These are phyloP conservation scores for Garra rufa DNA, from an alignment of 2,113 vertebrate species.

Conservation along the genomic window DNA sequence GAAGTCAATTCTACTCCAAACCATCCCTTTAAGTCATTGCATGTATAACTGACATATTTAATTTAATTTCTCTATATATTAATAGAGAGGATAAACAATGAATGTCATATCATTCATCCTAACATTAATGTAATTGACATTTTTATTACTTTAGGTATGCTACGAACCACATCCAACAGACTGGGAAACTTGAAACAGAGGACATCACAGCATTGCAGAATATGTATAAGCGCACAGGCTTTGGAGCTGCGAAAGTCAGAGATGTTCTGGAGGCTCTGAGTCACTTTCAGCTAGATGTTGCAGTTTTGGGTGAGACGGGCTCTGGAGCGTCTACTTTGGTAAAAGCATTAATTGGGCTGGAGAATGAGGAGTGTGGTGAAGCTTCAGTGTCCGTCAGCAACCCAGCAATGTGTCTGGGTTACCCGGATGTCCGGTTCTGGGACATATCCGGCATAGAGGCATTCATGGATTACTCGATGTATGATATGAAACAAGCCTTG, in stretches of 20 bases:
- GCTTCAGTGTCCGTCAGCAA: neutral
- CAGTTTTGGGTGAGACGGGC: slow-evolving; percentile 44
- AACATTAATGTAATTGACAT: neutral
- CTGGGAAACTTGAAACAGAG: slow-evolving; percentile 23
- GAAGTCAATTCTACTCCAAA: no score
- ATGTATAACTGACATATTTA: neutral
- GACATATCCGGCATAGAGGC: slow-evolving; percentile 41
- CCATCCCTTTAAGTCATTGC: neutral
- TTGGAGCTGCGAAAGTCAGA: slow-evolving; percentile 25
- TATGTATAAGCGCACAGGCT: slow-evolving; percentile 3
- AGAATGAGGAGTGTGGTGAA: neutral
- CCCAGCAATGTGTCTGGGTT: slow-evolving; percentile 30
- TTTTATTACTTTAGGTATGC: slow-evolving; percentile 8
- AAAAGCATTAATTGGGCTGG: slow-evolving; percentile 15
- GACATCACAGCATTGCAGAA: slow-evolving; percentile 19
- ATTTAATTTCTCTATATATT: neutral
- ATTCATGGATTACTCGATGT: slow-evolving; percentile 18
- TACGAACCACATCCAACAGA: neutral
- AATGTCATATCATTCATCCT: neutral
- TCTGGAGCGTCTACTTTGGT: slow-evolving; percentile 50
- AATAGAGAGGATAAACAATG: neutral
- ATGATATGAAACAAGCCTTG: slow-evolving; percentile 9
- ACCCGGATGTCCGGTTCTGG: slow-evolving; percentile 54
- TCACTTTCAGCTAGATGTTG: slow-evolving; percentile 51
- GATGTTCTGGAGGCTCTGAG: slow-evolving; percentile 40